Evolutionary conservation across 2,113 vertebrate genomes (phyloP), one percentile per base, ranked within the genome.

Genomic region (Gopherus evgoodei): DNA sequence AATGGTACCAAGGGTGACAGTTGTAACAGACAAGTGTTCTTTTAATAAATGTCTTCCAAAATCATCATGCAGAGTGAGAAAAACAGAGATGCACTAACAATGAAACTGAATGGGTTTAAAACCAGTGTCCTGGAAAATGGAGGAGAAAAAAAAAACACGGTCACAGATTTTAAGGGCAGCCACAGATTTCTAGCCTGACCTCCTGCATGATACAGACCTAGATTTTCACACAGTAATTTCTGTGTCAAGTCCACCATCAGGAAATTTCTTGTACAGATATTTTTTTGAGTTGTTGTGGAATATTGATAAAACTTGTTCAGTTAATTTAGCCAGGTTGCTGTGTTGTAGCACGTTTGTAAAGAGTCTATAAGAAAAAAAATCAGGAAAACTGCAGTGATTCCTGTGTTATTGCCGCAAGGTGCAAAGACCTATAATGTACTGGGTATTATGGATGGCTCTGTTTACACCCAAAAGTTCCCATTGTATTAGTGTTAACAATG

Each of bases 31-130:
- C 72, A 90, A 95, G 69, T 91, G 93, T 85, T 96, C 78, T 93
- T 92, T 94, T 96, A 94, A 25, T 94, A 89, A 94, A 93, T 76
- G 82, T 87, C 91, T 94, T 94, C 83, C 94, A 97, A 93, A 93
- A 78, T 44, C 44, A 42, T 90, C 88, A 97, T 95, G 81, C 93
- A 95, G 89, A 87, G 80, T 95, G 93, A 91, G 81, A 96, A 86
- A 72, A 31, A 88, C 29, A 91, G 91, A 88, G 93, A 90, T 92
- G 53, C 89, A 96, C 92, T 97, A 93, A 79, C 94, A 88, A 93
- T 92, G 87, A 94, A 96, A 95, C 3, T 65, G 75, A 90, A 87
- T 83, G 75, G 27, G 47, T 81, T 92, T 88, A 91, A 88, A 94
- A 91, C 50, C 80, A 59, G 81, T 79, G 75, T 92, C 92, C 42